phyloP scores from a whole-genome alignment of 2,113 vertebrate species.

The Arothron firmamentum region DNA sequence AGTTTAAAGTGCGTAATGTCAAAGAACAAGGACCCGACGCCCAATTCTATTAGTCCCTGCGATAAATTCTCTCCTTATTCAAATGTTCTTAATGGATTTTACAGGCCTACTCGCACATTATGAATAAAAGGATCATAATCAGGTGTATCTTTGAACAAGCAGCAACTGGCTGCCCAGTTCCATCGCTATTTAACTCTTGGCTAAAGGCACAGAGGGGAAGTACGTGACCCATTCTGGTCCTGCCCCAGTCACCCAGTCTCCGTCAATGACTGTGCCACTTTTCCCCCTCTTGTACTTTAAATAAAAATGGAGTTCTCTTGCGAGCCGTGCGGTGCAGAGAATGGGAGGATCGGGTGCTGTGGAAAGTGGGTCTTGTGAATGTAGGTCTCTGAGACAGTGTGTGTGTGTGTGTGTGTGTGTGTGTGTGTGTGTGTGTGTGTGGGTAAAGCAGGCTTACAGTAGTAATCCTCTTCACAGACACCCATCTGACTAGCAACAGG shows the following conservation, averaged over 20 bases:
- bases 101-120: not conserved
- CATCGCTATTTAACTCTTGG: no score
- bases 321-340: slow-evolving; percentile 15
- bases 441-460: slow-evolving; percentile 76
- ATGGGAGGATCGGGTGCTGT: slow-evolving; percentile 28
- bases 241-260: not conserved
- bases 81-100: slow-evolving; percentile 10
- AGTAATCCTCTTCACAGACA: slow-evolving; percentile 78
- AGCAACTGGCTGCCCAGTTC: no score
- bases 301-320: slow-evolving; percentile 19
- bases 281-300: slow-evolving; percentile 5
- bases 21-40: slow-evolving; percentile 32
- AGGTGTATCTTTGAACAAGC: not conserved
- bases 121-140: no score
- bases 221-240: not conserved
- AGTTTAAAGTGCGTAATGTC: slow-evolving; percentile 45
- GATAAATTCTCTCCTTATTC: not conserved
- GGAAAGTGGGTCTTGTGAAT: slow-evolving; percentile 74
- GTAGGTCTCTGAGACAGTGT: slow-evolving; percentile 73
- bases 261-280: slow-evolving; percentile 10
- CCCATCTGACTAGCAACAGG: slow-evolving; percentile 75
- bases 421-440: slow-evolving; percentile 36
- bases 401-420: slow-evolving; percentile 66
- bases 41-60: not conserved
- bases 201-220: no score